Conservation (phyloP, 2,797 vertebrate genomes). For the Cottoperca gobio region DNA sequence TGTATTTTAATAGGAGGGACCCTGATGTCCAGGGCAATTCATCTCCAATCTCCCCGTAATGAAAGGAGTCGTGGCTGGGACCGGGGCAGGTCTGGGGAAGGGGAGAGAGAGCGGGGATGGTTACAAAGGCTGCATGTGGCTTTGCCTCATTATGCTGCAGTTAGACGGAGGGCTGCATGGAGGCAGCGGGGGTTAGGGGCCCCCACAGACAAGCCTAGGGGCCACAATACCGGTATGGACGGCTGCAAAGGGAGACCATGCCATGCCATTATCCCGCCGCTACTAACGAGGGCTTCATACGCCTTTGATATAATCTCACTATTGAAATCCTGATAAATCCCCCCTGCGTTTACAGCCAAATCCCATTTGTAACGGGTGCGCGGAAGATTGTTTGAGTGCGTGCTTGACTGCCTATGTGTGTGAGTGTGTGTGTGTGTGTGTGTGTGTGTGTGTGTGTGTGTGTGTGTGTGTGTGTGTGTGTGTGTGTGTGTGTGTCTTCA, state of each 20-base stretch:
- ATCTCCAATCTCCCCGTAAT: constrained; percentile 89
- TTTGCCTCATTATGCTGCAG: constrained; percentile 94
- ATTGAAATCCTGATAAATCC: constrained; percentile 95
- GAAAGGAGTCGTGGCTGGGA: constrained; percentile 89
- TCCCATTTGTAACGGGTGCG: constrained; percentile 91
- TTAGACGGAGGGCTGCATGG: constrained; percentile 88
- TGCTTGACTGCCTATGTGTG: constrained; percentile 2
- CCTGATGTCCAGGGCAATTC: constrained; percentile 89
- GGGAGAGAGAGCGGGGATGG: constrained; percentile 66
- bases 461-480: constrained; percentile 29
- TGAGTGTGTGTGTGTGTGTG: constrained; percentile 15
- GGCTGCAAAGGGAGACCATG: constrained; percentile 90
- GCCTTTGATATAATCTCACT: constrained; percentile 95
- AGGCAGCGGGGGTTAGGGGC: constrained; percentile 90
- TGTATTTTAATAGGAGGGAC: constrained; percentile 91
- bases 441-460: constrained; percentile 35
- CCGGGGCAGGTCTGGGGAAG: constrained; percentile 78
- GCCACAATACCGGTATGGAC: constrained; percentile 91
- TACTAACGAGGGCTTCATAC: constrained; percentile 95
- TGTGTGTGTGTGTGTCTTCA: constrained; percentile 73
- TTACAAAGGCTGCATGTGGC: constrained; percentile 93
- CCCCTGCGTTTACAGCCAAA: constrained; percentile 90
- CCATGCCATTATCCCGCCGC: constrained; percentile 90
- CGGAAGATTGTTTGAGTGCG: constrained; percentile 50
- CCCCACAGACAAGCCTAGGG: constrained; percentile 88